Conservation (phyloP, 1,140 invertebrate species). For the Listronotus oregonensis region DNA sequence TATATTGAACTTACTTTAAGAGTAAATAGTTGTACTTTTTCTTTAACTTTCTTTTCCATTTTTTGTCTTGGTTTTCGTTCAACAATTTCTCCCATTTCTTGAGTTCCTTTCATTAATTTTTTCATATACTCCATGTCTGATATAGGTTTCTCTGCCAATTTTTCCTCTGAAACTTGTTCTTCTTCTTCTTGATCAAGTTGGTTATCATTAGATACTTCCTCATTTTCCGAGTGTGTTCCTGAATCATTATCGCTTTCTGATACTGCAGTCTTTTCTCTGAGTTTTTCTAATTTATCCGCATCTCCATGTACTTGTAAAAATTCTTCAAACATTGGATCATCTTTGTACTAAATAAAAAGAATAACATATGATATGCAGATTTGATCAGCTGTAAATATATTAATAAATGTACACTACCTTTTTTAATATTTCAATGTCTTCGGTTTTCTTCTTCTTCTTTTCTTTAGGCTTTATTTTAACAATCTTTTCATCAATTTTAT, state of each 20-base stretch:
- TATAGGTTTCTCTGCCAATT: slow-evolving; percentile 68
- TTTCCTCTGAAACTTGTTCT: slow-evolving; percentile 48
- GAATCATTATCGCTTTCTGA: slow-evolving; percentile 37
- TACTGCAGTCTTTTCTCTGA: slow-evolving; percentile 49
- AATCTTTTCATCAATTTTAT: slow-evolving; percentile 43
- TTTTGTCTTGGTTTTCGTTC: slow-evolving; percentile 51
- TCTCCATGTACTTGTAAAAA: slow-evolving; percentile 81
- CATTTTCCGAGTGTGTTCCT: slow-evolving; percentile 18
- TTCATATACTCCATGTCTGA: slow-evolving; percentile 72
- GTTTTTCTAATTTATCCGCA: slow-evolving; percentile 53
- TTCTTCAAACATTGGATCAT: slow-evolving; percentile 88
- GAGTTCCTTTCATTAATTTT: slow-evolving; percentile 38
- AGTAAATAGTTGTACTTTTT: slow-evolving; percentile 62
- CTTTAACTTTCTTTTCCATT: slow-evolving; percentile 50
- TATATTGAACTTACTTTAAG: slow-evolving; percentile 58
- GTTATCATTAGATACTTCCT: slow-evolving; percentile 33
- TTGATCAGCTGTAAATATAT: slow-evolving; percentile 15
- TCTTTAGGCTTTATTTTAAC: slow-evolving; percentile 41
- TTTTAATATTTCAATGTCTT: slow-evolving; percentile 66
- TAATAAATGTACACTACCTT: slow-evolving; percentile 56
- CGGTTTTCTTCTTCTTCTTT: slow-evolving; percentile 54
- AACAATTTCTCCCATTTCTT: slow-evolving; percentile 15
- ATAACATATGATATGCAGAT: neutral
- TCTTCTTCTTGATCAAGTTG: slow-evolving; percentile 38
- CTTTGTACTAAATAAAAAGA: slow-evolving; percentile 68